Evolutionary conservation across 2,797 vertebrate genomes (phyloP), one percentile per base, ranked within the genome.

Genomic region (Rhynchonycteris naso): DNA sequence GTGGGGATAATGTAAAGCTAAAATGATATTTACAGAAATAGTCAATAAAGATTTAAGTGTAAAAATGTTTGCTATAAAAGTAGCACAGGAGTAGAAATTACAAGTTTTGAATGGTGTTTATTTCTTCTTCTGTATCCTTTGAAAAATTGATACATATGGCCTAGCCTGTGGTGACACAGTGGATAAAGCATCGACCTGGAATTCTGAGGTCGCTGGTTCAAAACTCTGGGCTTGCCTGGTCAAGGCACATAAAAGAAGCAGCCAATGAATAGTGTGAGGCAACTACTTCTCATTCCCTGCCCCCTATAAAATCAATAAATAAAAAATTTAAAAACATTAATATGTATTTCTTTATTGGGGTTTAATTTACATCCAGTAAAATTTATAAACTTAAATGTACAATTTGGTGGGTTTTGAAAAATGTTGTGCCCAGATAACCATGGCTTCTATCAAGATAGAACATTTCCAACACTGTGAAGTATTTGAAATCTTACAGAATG

Each of bases 41-140:
- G 35, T n/a, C 90, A 88, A 71, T 71, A 90, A 56, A 87, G 56
- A 18, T 85, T 95, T 96, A 81, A 90, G 10, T 68, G 80, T 72
- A 50, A 97, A 83, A 87, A 69, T 78, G 43, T 75, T 93, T 88
- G 18, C 33, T 69, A 33, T 83, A 56, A 90, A 85, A 85, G 54
- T 82, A 69, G 35, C 33, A 33, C 7, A 56, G 33, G 63, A 24
- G 54, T 68, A 84, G 86, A 81, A 89, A 86, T 93, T 50, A 76
- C 13, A 82, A 58, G 38, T 38, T 82, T 95, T 91, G 92, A 80
- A 50, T 21, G 35, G 2, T 54, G 92, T 52, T 63, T 87, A n/a
- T 82, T 79, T 82, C 28, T 89, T 76, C 35, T 38, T 78, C 4
- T 38, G 68, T 3, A 38, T 72, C 30, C 28, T 85, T 93, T 52